Conservation (phyloP, 2,113 vertebrate species). For the Nanger granti region DNA sequence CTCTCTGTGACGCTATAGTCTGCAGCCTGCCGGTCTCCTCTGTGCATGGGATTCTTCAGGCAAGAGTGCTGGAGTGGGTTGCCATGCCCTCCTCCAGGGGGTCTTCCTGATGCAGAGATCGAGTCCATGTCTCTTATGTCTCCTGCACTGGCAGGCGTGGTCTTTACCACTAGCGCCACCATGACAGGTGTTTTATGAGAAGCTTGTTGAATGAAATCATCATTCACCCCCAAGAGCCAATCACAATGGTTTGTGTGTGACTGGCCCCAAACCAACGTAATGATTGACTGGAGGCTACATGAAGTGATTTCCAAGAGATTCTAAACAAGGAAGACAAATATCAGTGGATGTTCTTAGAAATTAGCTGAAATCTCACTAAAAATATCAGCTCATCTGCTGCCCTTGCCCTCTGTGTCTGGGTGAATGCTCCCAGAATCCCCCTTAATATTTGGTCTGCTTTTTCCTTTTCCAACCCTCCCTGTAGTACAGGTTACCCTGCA, state of each 20-base stretch:
- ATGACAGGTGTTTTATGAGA: background rate
- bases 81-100: background rate
- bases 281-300: rapidly evolving
- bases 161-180: background rate
- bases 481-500: background rate
- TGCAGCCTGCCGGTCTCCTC: background rate
- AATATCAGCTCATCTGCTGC: background rate
- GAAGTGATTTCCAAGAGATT: background rate
- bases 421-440: no score
- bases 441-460: background rate
- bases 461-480: no score
- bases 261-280: background rate
- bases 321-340: background rate
- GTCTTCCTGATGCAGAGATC: background rate
- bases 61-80: background rate
- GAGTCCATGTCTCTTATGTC: background rate
- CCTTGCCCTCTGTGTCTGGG: background rate
- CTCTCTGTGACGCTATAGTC: background rate
- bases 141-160: background rate
- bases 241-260: rapidly evolving
- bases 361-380: background rate
- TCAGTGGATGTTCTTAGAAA: background rate
- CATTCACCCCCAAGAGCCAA: background rate
- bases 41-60: background rate
- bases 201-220: no score